Evolutionary conservation across 2,113 vertebrate genomes (phyloP).

Genomic region (Chlorocebus sabaeus): DNA sequence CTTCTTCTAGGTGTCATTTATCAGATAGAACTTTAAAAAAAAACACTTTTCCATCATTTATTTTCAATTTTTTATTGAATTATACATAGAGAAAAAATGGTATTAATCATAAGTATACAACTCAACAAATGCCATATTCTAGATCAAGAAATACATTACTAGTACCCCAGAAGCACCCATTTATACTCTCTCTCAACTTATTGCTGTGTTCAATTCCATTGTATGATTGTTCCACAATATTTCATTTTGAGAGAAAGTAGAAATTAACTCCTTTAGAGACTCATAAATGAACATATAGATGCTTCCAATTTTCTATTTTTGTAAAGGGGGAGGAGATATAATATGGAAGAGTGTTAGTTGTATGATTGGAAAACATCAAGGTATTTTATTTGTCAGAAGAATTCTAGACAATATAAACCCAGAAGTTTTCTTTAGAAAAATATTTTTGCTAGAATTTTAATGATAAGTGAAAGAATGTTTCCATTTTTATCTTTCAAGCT

Average conservation of each 20-base stretch:
- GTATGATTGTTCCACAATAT: not conserved
- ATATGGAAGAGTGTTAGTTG: not conserved
- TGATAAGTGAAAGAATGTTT: not conserved
- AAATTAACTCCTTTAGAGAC: not conserved
- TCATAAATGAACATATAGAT: not conserved
- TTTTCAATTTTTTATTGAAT: not conserved
- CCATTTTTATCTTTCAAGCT: conserved; percentile 9
- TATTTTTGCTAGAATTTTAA: conserved; percentile 11
- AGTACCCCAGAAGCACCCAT: not conserved
- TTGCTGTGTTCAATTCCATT: not conserved
- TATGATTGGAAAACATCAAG: not conserved
- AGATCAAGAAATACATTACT: not conserved
- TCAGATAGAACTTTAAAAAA: not conserved
- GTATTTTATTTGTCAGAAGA: not conserved
- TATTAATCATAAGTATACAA: not conserved
- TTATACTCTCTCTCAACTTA: not conserved
- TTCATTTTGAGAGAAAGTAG: not conserved
- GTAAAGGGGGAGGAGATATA: not conserved
- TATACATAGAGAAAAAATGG: not conserved
- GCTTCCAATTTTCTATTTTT: not conserved
- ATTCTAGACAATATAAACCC: not conserved
- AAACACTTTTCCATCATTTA: not conserved
- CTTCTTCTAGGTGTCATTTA: not conserved
- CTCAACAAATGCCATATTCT: not conserved
- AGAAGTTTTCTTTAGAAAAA: conserved; percentile 15